These are phyloP conservation scores for Drosophila picticornis DNA, from an alignment of 2,888 invertebrate genomes.

Conservation along the genomic window DNA sequence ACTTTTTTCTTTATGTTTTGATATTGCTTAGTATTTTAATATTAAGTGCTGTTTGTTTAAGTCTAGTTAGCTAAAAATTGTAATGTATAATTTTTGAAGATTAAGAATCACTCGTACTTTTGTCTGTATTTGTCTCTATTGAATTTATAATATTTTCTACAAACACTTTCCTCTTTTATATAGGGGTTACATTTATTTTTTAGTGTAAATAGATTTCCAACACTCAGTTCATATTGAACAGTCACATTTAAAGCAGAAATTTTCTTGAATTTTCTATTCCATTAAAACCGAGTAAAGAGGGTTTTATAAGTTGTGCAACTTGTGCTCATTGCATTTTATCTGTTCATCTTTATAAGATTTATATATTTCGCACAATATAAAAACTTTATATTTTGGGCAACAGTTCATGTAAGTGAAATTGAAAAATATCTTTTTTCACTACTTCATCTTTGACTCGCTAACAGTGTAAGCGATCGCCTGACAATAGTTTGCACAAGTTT, in stretches of 20 bases:
- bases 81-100: background rate
- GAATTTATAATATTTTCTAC: background rate
- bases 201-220: background rate
- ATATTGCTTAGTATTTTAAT: background rate
- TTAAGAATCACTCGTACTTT: background rate
- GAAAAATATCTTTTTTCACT: constrained; percentile 13
- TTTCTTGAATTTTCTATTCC: background rate
- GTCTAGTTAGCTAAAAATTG: too few relatives aligned
- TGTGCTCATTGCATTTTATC: too few relatives aligned
- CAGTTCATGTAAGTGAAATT: constrained; percentile 42
- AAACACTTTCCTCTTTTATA: background rate
- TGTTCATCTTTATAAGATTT: constrained; percentile 1
- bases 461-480: constrained; percentile 11
- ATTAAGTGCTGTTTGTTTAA: background rate
- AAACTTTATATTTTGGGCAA: constrained; percentile 7
- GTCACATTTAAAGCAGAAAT: background rate
- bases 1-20: background rate
- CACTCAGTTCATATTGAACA: background rate
- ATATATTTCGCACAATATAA: too few relatives aligned
- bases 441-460: constrained; percentile 21
- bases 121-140: background rate
- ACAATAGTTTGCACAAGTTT: constrained; percentile 26
- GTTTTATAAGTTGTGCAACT: too few relatives aligned
- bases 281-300: too few relatives aligned
- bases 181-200: background rate